Base-by-base conservation (phyloP, 1,140 invertebrate genomes). In the Euwallacea fornicatus region DNA sequence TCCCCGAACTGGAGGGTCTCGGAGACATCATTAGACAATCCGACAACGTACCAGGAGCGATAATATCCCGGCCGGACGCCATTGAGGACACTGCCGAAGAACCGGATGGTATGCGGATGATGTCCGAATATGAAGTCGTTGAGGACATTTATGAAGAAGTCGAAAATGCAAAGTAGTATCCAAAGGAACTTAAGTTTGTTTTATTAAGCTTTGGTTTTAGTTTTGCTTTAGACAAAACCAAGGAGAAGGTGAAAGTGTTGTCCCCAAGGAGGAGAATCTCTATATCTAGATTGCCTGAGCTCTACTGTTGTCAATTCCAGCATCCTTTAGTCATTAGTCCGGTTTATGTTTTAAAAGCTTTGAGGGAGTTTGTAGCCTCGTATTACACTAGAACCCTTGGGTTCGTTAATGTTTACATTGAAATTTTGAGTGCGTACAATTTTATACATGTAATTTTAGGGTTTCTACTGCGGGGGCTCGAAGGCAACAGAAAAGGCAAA, bases 251-350 rank as follows among this genome's bases (percentile, higher is more conserved):
- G 41, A 67, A 63, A n/a, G 11, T 7, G 1, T 8, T 60, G 0
- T 61, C 64, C 7, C 21, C 47, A 7, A 66, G 50, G 53, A 60
- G n/a, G 53, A 60, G 11, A 66, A 42, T 61, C 3, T 72, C 70
- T 4, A 6, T 9, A 2, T 42, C 65, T 1, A 47, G 43, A 59
- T 42, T 60, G 7, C 2, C 21, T 9, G 71, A 74, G 3, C 61
- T 63, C 16, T 65, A 60, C 4, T 50, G 10, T 1, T 76, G 75
- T 44, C 61, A 74, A 54, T 72, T 66, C 21, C 72, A 68, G 7
- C 75, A 76, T 65, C 71, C 84, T n/a, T 76, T 88, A 41, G 78
- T 84, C 47, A 87, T 88, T 73, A 84, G 87, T 75, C 81, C 86
- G 0, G 80, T 82, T 0, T 81, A 84, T 50, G 85, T 88, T 6